Percentiles rank a stretch among this genome's conserved stretches.
These are phyloP conservation scores for Porphyrio hochstetteri DNA, from an alignment of 2,113 vertebrate species.

Conservation along the genomic window DNA sequence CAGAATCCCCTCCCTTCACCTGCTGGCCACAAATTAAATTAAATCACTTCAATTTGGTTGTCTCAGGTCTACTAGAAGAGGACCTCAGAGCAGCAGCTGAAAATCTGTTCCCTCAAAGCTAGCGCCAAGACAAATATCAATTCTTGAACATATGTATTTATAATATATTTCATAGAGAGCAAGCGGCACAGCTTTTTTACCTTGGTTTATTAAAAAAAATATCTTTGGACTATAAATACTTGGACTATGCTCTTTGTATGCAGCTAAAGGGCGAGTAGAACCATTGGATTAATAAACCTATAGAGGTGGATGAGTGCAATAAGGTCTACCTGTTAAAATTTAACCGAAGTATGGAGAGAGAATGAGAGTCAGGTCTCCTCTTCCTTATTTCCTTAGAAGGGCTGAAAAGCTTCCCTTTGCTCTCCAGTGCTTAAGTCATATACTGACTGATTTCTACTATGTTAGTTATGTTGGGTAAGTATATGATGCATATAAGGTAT, in stretches of 20 bases:
- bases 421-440: neutral
- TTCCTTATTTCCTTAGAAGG: neutral
- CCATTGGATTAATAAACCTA: neutral
- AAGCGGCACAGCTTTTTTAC: neutral
- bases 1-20: no score
- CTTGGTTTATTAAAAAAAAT: neutral
- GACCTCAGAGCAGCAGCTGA: neutral
- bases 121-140: neutral
- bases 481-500: rapidly evolving
- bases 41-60: neutral
- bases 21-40: no score
- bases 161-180: neutral
- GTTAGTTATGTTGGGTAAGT: rapidly evolving
- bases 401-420: neutral
- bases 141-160: neutral
- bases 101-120: neutral
- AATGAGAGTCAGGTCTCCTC: neutral
- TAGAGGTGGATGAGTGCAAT: neutral
- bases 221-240: neutral
- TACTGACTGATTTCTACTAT: neutral
- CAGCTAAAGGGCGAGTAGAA: rapidly evolving
- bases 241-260: neutral
- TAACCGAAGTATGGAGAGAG: neutral
- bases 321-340: neutral
- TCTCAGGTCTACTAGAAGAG: neutral